Base-by-base conservation (phyloP, 2,888 invertebrate genomes). In the Caenorhabditis afra region DNA sequence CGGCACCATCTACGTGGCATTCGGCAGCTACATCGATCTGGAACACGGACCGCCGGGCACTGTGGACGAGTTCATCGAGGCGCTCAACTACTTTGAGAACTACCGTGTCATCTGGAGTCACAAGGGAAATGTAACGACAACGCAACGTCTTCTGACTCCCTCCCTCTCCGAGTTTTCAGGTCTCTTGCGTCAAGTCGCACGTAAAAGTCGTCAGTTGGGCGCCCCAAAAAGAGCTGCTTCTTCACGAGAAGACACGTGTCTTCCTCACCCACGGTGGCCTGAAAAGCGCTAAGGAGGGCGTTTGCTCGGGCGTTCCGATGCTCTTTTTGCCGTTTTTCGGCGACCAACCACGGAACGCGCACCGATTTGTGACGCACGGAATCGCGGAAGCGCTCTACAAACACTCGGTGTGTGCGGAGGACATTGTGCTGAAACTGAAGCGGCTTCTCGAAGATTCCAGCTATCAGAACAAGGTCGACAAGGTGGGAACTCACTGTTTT, bases 1-100 rank as follows among this genome's bases (percentile, higher is more conserved):
- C 44, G 86, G 86, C 61, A 85, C 85, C 2, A 85, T 86, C 14
- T 82, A 85, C 52, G 84, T 85, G n/a, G 86, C 86, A 8, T 85
- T 86, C 44, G 86, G 86, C 1, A 82, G 82, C 8, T 79, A 85
- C 62, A 79, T 85, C 14, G 76, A 82, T 22, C 82, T 84, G 74
- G 74, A 81, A 22, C 62, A 70, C 16, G 86, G 85, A n/a, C 84
- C 85, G 16, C 64, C 50, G 5, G 80, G 82, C 41, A 79, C 73
- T 23, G 68, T 82, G 1, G 55, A 79, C 5, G 68, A 66, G 16
- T 86, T 86, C 53, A 52, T 81, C 18, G 58, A 82, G 22, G 84
- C 83, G 14, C 67, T 86, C 61, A 82, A 79, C 47, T 50, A 70
- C 14, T 70, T 86, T 16, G 59, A 65, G 29, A 81, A 85, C 59